These are phyloP conservation scores for Aurelia aurita DNA, from an alignment of 30 jellyfish, hydroid and myxozoan species.

Conservation along the genomic window DNA sequence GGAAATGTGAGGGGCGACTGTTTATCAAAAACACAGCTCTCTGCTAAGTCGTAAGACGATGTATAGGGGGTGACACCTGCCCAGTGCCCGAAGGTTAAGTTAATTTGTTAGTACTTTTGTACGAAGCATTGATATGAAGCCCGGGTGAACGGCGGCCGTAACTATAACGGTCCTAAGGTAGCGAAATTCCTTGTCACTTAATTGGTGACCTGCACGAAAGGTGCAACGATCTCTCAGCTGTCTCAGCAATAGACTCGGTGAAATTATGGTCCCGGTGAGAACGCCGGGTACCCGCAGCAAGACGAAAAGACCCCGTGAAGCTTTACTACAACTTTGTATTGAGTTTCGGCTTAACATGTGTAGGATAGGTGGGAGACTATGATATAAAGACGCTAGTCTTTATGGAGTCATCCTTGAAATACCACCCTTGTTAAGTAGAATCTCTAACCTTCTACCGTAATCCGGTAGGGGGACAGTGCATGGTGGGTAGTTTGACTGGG, in stretches of 20 bases:
- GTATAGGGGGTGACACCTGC: conserved; percentile 44
- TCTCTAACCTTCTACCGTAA: conserved; percentile 16
- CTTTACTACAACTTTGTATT: conserved; percentile 55
- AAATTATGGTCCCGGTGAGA: conserved; percentile 51
- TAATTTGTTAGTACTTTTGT: neutral
- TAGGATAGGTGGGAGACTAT: conserved; percentile 23
- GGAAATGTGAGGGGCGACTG: conserved; percentile 57
- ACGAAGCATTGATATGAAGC: neutral
- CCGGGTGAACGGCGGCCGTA: conserved; percentile 76
- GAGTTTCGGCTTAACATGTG: conserved; percentile 12
- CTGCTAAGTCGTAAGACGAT: conserved; percentile 3
- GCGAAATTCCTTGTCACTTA: conserved; percentile 79
- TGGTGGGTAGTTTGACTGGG: conserved; percentile 81
- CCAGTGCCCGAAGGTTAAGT: conserved; percentile 34
- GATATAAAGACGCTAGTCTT: neutral
- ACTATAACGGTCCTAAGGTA: conserved; percentile 83
- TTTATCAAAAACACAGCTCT: conserved; percentile 59
- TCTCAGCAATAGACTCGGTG: conserved; percentile 29
- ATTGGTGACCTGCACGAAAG: conserved; percentile 75
- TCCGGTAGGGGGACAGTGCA: conserved; percentile 35
- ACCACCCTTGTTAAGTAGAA: conserved; percentile 17
- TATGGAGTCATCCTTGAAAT: conserved; percentile 6
- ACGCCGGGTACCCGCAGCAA: conserved; percentile 28
- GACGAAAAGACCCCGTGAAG: conserved; percentile 78
- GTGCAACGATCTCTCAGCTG: conserved; percentile 65